Base-by-base conservation (phyloP, 1,140 invertebrate species). In the Meloidogyne exigua region DNA sequence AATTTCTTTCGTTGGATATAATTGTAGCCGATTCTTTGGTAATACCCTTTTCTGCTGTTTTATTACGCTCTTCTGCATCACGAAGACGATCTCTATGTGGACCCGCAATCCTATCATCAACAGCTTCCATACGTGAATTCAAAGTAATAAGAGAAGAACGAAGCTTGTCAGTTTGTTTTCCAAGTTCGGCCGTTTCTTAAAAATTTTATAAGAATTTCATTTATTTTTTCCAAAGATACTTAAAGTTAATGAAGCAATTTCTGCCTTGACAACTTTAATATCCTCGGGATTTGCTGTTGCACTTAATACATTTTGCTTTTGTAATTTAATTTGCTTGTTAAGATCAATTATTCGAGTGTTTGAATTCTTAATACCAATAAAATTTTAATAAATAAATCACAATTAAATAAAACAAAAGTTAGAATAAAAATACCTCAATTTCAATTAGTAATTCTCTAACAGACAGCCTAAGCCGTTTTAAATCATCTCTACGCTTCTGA, bases 1-100 rank as follows among this genome's bases (percentile, higher is more conserved):
- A 69, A 75, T 86, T 87, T 71, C 87, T 67, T 83, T 92, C 90
- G 0, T 93, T 91, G 13, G 93, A 92, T 84, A 93, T 94, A n/a
- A 94, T 91, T 4, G 91, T 92, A 3, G 95, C 93, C 72, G 91
- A 92, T 2, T 93, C 86, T 78, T 92, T 92, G 0, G 92, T 92
- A 5, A 94, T 91, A 84, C 92, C 91, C 0, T 89, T 88, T 64
- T 76, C 91, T 0, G 92, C 88, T 84, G 92, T 93, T 25, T 92
- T 91, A 2, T 94, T 92, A 67, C 91, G 90, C 78, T 91, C 92
- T 0, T 87, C 89, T 0, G 92, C 81, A 12, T 91, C 91, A 10
- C 91, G 90, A 0, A 95, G 90, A 71, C 90, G 91, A 49, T 91
- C 92, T 82, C 93, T 92, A 11, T 93, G 89, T 2, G 91, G 90